A percentile compares a stretch with the other conserved stretches of the same genome.
Conservation (phyloP, 2,797 vertebrate genomes). For the Gymnothorax reevesii region DNA sequence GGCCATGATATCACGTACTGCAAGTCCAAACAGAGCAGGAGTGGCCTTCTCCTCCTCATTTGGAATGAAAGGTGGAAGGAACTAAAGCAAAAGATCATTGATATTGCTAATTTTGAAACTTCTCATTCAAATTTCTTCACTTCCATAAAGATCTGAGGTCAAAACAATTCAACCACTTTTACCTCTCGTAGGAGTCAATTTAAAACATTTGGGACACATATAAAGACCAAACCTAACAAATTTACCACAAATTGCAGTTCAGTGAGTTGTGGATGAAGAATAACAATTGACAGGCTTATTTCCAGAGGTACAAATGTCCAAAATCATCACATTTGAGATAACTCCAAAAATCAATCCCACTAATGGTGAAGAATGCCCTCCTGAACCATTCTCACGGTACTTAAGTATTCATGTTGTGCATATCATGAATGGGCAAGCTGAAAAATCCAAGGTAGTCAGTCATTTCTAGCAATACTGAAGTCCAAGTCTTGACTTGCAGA, state of each 20-base stretch:
- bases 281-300: neutral
- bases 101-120: conserved; percentile 13
- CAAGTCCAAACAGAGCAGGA: conserved; percentile 79
- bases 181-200: neutral
- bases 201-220: neutral
- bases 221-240: neutral
- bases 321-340: too few relatives aligned
- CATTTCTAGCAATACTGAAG: too few relatives aligned
- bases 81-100: conserved; percentile 69
- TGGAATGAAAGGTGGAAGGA: conserved; percentile 85
- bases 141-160: neutral
- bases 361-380: too few relatives aligned
- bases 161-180: neutral
- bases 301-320: too few relatives aligned
- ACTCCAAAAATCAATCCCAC: too few relatives aligned
- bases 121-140: neutral
- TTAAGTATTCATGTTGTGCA: too few relatives aligned
- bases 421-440: too few relatives aligned
- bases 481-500: too few relatives aligned
- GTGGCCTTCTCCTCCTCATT: conserved; percentile 86
- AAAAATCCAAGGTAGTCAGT: too few relatives aligned
- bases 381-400: too few relatives aligned
- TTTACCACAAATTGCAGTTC: neutral
- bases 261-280: neutral
- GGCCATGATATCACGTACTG: conserved; percentile 86